Evolutionary conservation across 2,113 vertebrate species (phyloP), one percentile per base, ranked within the genome.

Genomic region (Sigmodon hispidus): DNA sequence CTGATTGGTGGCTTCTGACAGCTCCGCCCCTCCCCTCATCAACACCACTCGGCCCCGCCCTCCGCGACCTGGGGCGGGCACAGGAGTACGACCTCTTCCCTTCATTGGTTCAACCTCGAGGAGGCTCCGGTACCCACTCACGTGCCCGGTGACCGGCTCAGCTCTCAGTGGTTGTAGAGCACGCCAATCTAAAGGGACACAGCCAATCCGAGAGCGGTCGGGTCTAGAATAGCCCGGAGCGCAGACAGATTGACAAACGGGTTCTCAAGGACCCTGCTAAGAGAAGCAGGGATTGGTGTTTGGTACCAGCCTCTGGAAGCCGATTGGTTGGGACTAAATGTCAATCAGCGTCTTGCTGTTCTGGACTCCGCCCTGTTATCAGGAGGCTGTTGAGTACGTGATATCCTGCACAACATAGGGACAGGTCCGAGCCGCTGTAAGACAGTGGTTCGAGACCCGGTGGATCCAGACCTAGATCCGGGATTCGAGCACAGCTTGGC

Each of bases 361-460:
- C 48, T 12, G 34, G 93, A 65, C 29, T 86, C 97, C 95, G 79
- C 92, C 95, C 86, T 26, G 13, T 88, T 96, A 96, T 96, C 97
- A 76, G 83, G 69, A 45, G 31, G 63, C 96, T 15, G 75, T 91
- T 96, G 98, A 97, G 96, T 97, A 98, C 98, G 98, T 98, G 98
- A 98, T 96, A 88, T 80, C 89, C 89, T 12, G 98, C 98, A 98
- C 98, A 98, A 81, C 98, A 21, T 96, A 97, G 92, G 84, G 55
- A 9, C 52, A 1, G 13, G 61, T 72, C 79, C 0, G 2, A 75
- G 40, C 43, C 15, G 1, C 0, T 0, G 0, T 0, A 0, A 1
- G 0, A 26, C 1, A 21, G 0, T 8, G 7, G 96, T 97, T 97
- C 94, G 96, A 97, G 90, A 92, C 95, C 57, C 19, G 15, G 0